Conservation (phyloP, 2,113 vertebrate species). For the Chloropsis cyanopogon region DNA sequence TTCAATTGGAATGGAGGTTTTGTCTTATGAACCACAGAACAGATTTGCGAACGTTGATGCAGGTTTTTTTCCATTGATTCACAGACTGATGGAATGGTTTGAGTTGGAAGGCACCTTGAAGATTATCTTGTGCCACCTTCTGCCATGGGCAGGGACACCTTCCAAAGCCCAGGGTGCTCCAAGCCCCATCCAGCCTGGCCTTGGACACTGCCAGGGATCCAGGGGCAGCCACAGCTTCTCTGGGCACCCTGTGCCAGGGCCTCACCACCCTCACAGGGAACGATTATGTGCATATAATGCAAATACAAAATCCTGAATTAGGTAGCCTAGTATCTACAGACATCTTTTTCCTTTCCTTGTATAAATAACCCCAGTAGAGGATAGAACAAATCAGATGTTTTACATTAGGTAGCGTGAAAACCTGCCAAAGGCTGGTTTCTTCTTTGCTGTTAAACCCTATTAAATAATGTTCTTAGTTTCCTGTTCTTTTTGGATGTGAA, state of each 20-base stretch:
- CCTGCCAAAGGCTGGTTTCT: not conserved
- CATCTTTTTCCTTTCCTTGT: not conserved
- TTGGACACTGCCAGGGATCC: not conserved
- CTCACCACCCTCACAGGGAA: not conserved
- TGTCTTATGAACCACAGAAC: not conserved
- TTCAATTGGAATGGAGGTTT: not conserved
- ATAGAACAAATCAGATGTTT: not conserved
- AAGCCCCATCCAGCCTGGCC: fast-evolving
- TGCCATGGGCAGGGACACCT: not conserved
- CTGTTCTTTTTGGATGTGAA: not conserved
- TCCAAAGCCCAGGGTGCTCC: fast-evolving
- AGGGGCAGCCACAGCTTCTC: not conserved
- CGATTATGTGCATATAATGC: not conserved
- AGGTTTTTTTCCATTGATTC: not conserved
- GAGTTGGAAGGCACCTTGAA: not conserved
- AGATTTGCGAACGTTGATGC: not conserved
- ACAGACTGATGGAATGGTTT: not conserved
- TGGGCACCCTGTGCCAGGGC: not conserved
- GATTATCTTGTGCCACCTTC: not conserved
- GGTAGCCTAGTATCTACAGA: not conserved
- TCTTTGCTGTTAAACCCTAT: not conserved
- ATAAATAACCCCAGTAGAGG: not conserved
- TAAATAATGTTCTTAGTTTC: not conserved
- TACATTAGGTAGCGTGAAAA: not conserved
- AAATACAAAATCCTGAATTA: not conserved